Base-by-base conservation (phyloP, 2,113 vertebrate species). In the Vulpes lagopus region DNA sequence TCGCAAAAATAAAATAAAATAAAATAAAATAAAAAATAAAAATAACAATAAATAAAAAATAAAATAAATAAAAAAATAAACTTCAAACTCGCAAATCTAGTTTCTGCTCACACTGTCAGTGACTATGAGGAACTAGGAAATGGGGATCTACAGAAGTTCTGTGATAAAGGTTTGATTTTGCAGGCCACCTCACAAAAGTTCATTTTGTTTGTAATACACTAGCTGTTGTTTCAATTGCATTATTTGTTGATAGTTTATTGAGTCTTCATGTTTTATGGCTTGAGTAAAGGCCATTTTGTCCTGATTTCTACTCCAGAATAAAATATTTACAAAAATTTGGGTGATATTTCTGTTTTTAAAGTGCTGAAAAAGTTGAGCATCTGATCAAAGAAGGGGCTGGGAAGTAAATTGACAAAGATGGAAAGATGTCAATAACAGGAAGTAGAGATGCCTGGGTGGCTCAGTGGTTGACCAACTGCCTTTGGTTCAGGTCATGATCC, bases 221-320 rank as follows among this genome's bases (percentile, higher is more conserved):
- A 89, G 86, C 83, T 87, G 78, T 59, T 90, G 92, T 78, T 83
- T 95, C 64, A 35, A 51, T 73, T 57, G 49, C 9, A 65, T 83
- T 84, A 64, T 82, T 89, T 91, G 30, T 71, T 82, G 30, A 51
- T 14, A 49, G 65, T 9, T 62, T 86, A 1, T 62, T 67, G 8
- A 76, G 17, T 80, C 8, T 55, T 89, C 53, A 81, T 60, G 53
- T 69, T 74, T 94, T 64, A 53, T 57, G 81, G 9, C 51, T 71
- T 53, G 20, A 89, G 55, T 59, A 32, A 87, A 84, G 2, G 71
- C 12, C 93, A 11, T 65, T 79, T 65, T 79, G 30, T 69, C 9
- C 14, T 55, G 83, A 59, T 91, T 73, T 93, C n/a, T 91, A 30
- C 32, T 73, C 23, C 57, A 69, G 38, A 96, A 73, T 94, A 23